phyloP scores from a whole-genome alignment of 1,140 invertebrate genomes.

The Orius laevigatus region DNA sequence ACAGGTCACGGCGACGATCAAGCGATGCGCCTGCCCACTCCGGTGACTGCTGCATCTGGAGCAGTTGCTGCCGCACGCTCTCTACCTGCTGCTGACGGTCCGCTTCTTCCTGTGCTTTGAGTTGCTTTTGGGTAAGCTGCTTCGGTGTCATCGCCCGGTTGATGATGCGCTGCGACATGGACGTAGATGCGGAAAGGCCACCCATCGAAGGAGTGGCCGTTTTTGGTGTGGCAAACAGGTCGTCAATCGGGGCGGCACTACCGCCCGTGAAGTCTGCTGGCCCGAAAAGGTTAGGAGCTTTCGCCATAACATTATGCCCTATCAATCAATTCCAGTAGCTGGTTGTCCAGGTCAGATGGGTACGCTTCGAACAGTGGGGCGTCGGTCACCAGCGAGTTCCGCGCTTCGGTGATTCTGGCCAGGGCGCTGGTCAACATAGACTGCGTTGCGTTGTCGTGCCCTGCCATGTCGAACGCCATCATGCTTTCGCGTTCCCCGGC shows the following conservation, averaged over 20 bases:
- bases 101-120: neutral
- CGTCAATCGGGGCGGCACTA: neutral
- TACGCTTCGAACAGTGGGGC: neutral
- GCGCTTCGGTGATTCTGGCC: neutral
- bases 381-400: neutral
- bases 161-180: too few species aligned
- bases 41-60: neutral
- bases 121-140: neutral
- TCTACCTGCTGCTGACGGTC: neutral
- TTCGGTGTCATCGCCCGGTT: neutral
- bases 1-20: too few species aligned
- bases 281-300: neutral
- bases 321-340: neutral
- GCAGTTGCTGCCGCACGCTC: too few species aligned
- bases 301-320: neutral
- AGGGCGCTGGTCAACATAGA: neutral
- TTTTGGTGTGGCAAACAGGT: neutral
- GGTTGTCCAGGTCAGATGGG: neutral
- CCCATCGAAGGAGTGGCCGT: too few species aligned
- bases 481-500: neutral
- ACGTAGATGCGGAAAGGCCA: too few species aligned
- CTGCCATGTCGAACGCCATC: neutral
- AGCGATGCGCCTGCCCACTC: neutral
- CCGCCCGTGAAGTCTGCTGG: neutral
- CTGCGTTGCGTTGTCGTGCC: neutral